Evolutionary conservation across 2,888 invertebrate species (phyloP).

Genomic region (Monopis laevigella): DNA sequence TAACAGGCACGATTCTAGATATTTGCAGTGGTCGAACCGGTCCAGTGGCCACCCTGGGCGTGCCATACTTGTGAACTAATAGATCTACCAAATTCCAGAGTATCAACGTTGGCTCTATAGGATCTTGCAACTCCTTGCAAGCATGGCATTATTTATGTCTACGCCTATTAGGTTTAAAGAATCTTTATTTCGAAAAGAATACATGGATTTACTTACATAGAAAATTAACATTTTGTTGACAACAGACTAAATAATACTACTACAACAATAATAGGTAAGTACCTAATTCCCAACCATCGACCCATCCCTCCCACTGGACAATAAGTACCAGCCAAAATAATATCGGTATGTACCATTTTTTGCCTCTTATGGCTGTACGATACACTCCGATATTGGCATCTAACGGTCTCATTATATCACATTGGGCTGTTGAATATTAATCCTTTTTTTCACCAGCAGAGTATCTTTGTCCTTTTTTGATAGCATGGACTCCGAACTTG

Average conservation of each 20-base stretch:
- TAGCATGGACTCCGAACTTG: constrained; percentile 16
- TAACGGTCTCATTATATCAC: constrained; percentile 13
- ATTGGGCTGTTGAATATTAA: constrained; percentile 13
- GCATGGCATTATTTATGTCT: constrained; percentile 17
- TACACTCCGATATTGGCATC: constrained; percentile 18
- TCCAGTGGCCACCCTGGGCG: neutral
- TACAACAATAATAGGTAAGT: too few species aligned
- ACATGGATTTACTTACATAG: too few species aligned
- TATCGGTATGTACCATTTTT: constrained; percentile 19
- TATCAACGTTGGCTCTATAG: constrained; percentile 10
- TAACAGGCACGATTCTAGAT: neutral
- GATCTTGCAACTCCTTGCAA: constrained; percentile 17
- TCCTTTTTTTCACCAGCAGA: constrained; percentile 10
- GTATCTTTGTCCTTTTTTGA: constrained; percentile 16
- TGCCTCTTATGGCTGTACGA: constrained; percentile 18
- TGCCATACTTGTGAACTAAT: neutral
- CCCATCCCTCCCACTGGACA: too few species aligned
- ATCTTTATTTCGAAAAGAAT: too few species aligned
- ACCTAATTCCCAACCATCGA: too few species aligned
- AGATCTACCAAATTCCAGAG: constrained; percentile 15
- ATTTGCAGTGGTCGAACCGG: neutral
- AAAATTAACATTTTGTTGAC: too few species aligned
- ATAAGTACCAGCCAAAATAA: constrained; percentile 18
- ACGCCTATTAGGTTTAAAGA: too few species aligned
- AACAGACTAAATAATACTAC: too few species aligned